These are phyloP conservation scores for Sphaeramia orbicularis DNA, from an alignment of 2,797 vertebrate species.

Conservation along the genomic window DNA sequence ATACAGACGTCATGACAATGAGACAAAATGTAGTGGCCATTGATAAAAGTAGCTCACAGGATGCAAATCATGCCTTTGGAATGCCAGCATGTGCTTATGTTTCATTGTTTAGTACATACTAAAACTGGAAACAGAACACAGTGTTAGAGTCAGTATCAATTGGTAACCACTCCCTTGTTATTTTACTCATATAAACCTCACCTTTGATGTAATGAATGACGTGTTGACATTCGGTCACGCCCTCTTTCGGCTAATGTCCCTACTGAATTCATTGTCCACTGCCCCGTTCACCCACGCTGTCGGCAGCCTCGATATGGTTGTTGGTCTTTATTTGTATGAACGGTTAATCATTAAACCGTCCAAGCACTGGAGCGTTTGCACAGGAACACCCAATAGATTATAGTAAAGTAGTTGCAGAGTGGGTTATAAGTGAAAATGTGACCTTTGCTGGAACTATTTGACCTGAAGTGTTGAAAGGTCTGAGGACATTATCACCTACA, in stretches of 20 bases:
- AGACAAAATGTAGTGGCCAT: background rate
- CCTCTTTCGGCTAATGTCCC: conserved; percentile 7
- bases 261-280: conserved; percentile 10
- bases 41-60: background rate
- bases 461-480: conserved; percentile 11
- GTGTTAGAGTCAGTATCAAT: conserved; percentile 26
- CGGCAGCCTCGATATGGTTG: background rate
- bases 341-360: conserved; percentile 63
- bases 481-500: background rate
- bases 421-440: background rate
- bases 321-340: conserved; percentile 26
- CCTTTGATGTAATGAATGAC: conserved; percentile 23
- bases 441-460: background rate
- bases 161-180: conserved; percentile 40
- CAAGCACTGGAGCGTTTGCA: conserved; percentile 28
- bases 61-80: conserved; percentile 20
- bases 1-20: background rate
- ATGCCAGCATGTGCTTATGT: background rate
- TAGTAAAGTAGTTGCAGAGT: background rate
- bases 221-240: conserved; percentile 12
- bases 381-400: conserved; percentile 12
- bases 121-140: conserved; percentile 2
- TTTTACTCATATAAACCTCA: background rate
- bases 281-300: background rate
- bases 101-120: background rate